These are phyloP conservation scores for Philhelius pedissequus DNA, from an alignment of 2,888 invertebrate species.

Conservation along the genomic window DNA sequence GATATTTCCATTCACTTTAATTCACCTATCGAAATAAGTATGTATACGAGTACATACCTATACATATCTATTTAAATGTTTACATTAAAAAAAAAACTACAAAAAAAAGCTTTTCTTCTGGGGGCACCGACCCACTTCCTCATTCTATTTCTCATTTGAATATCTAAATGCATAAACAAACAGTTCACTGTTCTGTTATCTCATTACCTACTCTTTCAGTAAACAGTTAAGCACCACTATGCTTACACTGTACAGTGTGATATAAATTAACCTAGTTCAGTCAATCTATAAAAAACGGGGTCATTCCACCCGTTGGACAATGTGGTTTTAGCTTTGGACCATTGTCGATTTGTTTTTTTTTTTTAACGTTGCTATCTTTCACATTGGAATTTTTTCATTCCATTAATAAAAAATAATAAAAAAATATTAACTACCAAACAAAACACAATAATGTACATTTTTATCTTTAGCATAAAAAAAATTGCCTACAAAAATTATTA, in stretches of 20 bases:
- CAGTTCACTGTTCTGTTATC: constrained; percentile 38
- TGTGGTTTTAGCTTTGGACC: constrained; percentile 44
- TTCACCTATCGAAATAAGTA: not conserved
- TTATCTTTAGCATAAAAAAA: constrained; percentile 56
- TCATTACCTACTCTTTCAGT: constrained; percentile 22
- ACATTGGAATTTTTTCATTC: constrained; percentile 16
- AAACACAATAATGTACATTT: constrained; percentile 62
- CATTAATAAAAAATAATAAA: constrained; percentile 5
- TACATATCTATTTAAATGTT: not conserved
- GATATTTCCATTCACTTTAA: not conserved
- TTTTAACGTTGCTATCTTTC: constrained; percentile 4
- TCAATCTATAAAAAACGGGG: constrained; percentile 51
- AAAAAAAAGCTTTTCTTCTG: not conserved
- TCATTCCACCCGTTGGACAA: constrained; percentile 66
- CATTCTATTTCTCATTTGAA: constrained; percentile 37
- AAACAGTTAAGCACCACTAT: constrained; percentile 22
- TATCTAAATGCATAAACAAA: constrained; percentile 38
- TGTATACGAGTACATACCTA: not conserved
- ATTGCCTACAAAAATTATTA: not conserved
- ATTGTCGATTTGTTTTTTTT: constrained; percentile 21
- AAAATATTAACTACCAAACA: constrained; percentile 21
- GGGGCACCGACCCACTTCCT: constrained; percentile 48
- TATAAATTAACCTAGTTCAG: constrained; percentile 63
- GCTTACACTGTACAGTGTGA: not conserved
- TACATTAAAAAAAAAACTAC: not conserved